Conservation (phyloP, 2,888 invertebrate genomes). For the Cylindroiulus punctatus region DNA sequence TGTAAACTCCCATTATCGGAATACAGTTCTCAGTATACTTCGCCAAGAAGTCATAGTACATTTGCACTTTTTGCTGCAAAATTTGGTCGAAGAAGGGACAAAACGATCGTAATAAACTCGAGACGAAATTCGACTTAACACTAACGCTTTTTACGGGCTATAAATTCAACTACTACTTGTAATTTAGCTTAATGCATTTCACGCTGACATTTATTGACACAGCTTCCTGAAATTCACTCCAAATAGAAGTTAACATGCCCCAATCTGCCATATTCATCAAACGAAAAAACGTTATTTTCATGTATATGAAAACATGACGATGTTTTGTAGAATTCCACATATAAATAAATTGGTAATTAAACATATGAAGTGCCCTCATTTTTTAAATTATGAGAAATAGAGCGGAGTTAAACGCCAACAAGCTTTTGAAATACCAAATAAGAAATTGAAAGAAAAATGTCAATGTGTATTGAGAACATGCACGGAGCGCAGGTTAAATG, state of each 20-base stretch:
- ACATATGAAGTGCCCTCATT: too few relatives aligned
- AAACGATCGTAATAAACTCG: neutral
- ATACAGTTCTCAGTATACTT: neutral
- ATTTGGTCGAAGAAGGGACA: too few relatives aligned
- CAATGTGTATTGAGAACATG: too few relatives aligned
- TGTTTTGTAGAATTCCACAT: neutral
- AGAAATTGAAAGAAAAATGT: too few relatives aligned
- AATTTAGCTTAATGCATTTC: neutral
- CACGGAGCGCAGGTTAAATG: too few relatives aligned
- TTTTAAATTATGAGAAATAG: too few relatives aligned
- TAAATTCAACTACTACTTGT: neutral
- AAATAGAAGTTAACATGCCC: neutral
- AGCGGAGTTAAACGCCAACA: too few relatives aligned
- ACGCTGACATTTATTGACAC: neutral
- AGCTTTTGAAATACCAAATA: too few relatives aligned
- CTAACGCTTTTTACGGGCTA: slow-evolving; percentile 19
- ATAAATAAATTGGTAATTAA: too few relatives aligned
- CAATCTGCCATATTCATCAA: neutral
- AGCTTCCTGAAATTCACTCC: neutral
- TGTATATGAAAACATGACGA: neutral
- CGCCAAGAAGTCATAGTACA: neutral
- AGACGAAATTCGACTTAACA: neutral
- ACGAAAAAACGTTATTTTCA: neutral
- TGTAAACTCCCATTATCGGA: neutral
- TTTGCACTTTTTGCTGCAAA: too few relatives aligned